A percentile compares a stretch with the other conserved stretches of the same genome.
Conservation (phyloP, 37 sponge, comb jelly and placozoan species). For the Haliclona indistincta region DNA sequence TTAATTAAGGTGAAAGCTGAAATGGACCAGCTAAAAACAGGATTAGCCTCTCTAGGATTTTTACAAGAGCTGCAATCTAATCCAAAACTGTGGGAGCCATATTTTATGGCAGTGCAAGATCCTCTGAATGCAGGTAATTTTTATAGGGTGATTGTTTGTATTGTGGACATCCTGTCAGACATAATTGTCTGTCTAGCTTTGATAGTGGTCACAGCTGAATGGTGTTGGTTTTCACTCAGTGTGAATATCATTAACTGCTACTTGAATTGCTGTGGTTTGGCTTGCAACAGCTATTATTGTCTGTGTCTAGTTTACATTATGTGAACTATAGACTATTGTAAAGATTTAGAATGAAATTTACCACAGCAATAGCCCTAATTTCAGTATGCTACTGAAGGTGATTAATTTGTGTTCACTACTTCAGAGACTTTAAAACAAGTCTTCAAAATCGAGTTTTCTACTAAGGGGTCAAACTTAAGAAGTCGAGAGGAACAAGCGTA, state of each 20-base stretch:
- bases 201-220: too few relatives aligned
- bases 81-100: background rate
- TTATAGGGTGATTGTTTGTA: too few relatives aligned
- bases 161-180: too few relatives aligned
- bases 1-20: slow-evolving; percentile 17
- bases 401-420: too few relatives aligned
- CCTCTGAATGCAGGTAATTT: slow-evolving; percentile 11
- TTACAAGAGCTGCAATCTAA: background rate
- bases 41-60: slow-evolving; percentile 14
- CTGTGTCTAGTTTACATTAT: too few relatives aligned
- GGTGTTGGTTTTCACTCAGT: too few relatives aligned
- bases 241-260: too few relatives aligned
- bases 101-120: background rate
- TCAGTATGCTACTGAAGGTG: background rate
- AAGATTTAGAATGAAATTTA: too few relatives aligned
- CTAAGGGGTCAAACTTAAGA: background rate
- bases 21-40: slow-evolving; percentile 21
- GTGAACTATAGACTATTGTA: too few relatives aligned
- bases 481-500: slow-evolving; percentile 13
- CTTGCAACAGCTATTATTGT: too few relatives aligned
- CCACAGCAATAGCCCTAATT: background rate
- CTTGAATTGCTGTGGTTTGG: too few relatives aligned
- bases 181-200: too few relatives aligned
- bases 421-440: slow-evolving; percentile 3
- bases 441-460: background rate